These are phyloP conservation scores for Sturmia bella DNA, from an alignment of 2,888 invertebrate species.

Conservation along the genomic window DNA sequence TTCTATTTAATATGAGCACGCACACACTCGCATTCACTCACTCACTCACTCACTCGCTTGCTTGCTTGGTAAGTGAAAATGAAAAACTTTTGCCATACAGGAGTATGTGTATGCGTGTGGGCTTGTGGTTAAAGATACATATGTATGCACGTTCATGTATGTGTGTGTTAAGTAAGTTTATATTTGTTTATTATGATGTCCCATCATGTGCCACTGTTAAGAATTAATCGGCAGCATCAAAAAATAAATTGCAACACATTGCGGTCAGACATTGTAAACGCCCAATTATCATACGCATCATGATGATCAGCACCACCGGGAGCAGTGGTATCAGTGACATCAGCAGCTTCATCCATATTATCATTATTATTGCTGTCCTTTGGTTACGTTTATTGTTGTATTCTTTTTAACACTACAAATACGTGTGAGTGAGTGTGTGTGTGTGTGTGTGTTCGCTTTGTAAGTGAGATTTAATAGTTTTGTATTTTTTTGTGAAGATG, in stretches of 20 bases:
- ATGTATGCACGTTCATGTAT: neutral
- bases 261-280: conserved; percentile 68
- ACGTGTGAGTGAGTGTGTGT: neutral
- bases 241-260: conserved; percentile 70
- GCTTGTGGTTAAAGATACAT: too few relatives aligned
- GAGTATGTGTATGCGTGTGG: neutral
- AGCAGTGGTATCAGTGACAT: conserved; percentile 36
- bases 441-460: neutral
- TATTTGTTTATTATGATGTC: conserved; percentile 52
- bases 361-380: conserved; percentile 39
- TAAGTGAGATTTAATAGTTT: neutral
- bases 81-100: neutral
- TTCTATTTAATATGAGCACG: conserved; percentile 53
- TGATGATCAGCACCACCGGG: conserved; percentile 46
- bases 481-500: neutral
- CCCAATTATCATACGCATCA: conserved; percentile 66
- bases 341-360: conserved; percentile 37
- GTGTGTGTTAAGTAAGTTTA: neutral
- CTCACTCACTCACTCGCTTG: neutral
- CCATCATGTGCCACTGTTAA: conserved; percentile 67
- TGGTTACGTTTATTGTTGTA: conserved; percentile 30
- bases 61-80: neutral
- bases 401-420: neutral
- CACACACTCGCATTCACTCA: neutral
- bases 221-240: conserved; percentile 68